Evolutionary conservation across 2,797 vertebrate species (phyloP).

Genomic region (Spizella passerina): DNA sequence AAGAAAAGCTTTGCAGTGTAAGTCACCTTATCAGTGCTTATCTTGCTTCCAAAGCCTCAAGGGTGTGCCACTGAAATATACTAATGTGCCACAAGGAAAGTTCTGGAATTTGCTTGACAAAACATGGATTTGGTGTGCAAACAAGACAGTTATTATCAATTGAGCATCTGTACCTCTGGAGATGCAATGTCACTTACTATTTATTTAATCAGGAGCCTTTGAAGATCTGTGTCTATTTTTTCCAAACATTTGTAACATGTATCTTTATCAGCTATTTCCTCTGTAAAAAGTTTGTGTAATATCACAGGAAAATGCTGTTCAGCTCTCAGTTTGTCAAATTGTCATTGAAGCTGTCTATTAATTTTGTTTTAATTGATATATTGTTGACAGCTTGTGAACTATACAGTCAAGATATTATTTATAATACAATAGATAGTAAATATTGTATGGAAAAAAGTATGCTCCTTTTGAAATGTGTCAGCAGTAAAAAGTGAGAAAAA

Average conservation of each 20-base stretch:
- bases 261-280: neutral
- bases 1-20: neutral
- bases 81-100: neutral
- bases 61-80: neutral
- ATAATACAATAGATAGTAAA: neutral
- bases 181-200: neutral
- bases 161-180: neutral
- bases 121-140: neutral
- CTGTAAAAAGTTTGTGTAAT: neutral
- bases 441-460: neutral
- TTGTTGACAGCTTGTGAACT: neutral
- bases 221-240: neutral
- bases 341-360: fast-evolving
- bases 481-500: neutral
- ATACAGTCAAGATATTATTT: neutral
- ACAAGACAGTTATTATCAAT: neutral
- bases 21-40: neutral
- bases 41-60: neutral
- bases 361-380: neutral
- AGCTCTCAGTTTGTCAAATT: neutral
- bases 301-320: neutral
- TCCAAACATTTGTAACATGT: neutral
- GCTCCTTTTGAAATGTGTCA: neutral
- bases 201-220: neutral
- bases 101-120: neutral